Conservation (phyloP, 2,797 vertebrate species). For the Microctenopoma stevenorrisi region DNA sequence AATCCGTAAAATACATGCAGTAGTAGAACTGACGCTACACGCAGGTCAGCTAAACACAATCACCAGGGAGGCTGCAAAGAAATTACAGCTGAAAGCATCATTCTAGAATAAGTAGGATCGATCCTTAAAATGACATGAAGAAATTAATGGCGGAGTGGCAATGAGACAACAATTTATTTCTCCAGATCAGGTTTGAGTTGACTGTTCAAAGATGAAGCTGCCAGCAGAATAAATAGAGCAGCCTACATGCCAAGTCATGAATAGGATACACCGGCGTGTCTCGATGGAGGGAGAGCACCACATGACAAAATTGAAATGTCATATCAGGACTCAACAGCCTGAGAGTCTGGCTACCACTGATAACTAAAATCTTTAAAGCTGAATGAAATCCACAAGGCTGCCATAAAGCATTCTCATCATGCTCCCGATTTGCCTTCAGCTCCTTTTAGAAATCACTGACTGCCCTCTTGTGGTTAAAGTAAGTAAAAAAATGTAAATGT, state of each 20-base stretch:
- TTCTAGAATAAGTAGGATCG: not conserved
- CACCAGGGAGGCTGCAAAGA: no score
- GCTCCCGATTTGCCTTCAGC: slow-evolving; percentile 24
- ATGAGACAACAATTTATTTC: not conserved
- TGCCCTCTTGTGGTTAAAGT: slow-evolving; percentile 71
- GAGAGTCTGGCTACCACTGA: slow-evolving; percentile 63
- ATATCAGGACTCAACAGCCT: slow-evolving; percentile 53
- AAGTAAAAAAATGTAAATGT: no score
- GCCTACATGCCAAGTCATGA: slow-evolving; percentile 33
- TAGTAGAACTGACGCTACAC: slow-evolving; percentile 3
- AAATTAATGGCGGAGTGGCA: not conserved
- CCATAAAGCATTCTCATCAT: slow-evolving; percentile 47
- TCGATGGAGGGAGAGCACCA: slow-evolving; percentile 30
- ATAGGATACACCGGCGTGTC: slow-evolving; percentile 22
- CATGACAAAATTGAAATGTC: slow-evolving; percentile 47
- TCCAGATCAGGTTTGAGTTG: not conserved
- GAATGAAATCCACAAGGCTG: slow-evolving; percentile 59
- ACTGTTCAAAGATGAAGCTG: not conserved
- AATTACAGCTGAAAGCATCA: not conserved
- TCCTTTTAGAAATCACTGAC: slow-evolving; percentile 15
- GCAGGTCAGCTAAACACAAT: not conserved
- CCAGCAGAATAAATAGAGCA: slow-evolving; percentile 19
- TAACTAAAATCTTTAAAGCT: slow-evolving; percentile 70
- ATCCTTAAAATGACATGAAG: not conserved
- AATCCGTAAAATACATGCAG: slow-evolving; percentile 21